These are phyloP conservation scores for Andrena cerasifolii DNA, from an alignment of 1,140 invertebrate species.

Conservation along the genomic window DNA sequence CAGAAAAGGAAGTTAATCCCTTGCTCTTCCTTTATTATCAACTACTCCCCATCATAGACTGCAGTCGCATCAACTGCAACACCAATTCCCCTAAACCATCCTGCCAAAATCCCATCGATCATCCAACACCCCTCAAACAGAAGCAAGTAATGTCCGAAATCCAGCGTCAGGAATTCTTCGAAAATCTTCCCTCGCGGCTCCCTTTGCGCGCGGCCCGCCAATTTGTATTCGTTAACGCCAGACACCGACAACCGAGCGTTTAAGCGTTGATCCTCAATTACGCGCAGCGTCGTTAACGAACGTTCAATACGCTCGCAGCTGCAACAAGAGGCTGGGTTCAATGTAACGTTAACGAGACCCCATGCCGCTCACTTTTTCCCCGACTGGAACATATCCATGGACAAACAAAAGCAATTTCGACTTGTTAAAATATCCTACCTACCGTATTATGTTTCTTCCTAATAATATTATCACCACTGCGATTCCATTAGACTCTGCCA, in stretches of 20 bases:
- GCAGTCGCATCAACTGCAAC: no score
- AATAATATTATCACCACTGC: no score
- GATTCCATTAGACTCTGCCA: no score
- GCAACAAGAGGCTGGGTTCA: background rate
- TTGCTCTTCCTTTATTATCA: no score
- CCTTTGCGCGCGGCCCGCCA: background rate
- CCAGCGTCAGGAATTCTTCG: background rate
- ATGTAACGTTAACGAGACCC: constrained; percentile 26
- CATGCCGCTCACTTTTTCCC: background rate
- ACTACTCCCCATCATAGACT: no score
- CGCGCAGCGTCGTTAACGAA: constrained; percentile 19
- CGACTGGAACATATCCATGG: background rate
- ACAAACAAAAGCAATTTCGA: constrained; percentile 7
- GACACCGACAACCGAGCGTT: background rate
- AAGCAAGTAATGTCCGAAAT: background rate
- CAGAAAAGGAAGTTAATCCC: no score
- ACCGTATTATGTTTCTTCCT: no score
- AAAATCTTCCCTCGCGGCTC: background rate
- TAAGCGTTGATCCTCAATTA: constrained; percentile 5
- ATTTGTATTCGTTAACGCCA: constrained; percentile 5
- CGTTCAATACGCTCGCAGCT: constrained; percentile 2
- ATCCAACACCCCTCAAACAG: background rate
- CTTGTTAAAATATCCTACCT: no score
- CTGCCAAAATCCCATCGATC: background rate
- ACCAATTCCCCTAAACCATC: background rate